Percentiles rank a stretch among this genome's conserved stretches.
These are phyloP conservation scores for Oligia latruncula DNA, from an alignment of 2,888 invertebrate genomes.

Conservation along the genomic window DNA sequence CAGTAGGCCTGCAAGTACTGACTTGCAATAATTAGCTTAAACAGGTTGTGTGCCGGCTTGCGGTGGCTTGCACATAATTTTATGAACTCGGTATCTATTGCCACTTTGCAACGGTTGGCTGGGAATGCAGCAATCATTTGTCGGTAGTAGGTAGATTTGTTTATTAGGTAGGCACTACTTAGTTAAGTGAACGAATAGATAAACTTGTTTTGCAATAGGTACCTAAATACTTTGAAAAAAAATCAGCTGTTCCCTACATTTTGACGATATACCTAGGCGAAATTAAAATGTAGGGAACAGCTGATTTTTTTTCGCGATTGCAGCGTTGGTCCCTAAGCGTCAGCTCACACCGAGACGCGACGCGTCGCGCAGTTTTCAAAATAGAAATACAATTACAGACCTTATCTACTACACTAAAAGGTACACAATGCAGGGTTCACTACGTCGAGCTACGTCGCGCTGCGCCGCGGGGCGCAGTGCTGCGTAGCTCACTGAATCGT, in stretches of 20 bases:
- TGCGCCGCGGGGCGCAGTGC: too few relatives aligned
- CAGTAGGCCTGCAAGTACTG: constrained; percentile 21
- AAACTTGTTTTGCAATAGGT: background rate
- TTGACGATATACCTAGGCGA: too few relatives aligned
- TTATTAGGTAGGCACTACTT: constrained; percentile 2
- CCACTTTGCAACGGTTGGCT: constrained; percentile 45
- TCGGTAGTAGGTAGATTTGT: constrained; percentile 14
- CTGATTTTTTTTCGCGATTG: too few relatives aligned
- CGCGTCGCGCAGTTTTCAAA: constrained; percentile 5
- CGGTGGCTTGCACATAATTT: constrained; percentile 46
- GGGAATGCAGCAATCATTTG: constrained; percentile 45
- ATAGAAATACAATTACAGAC: too few relatives aligned
- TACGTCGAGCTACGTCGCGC: too few relatives aligned
- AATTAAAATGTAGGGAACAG: too few relatives aligned
- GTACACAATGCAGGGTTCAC: too few relatives aligned
- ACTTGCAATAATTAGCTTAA: constrained; percentile 47
- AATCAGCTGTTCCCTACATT: too few relatives aligned
- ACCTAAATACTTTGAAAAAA: background rate
- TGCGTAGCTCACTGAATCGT: too few relatives aligned
- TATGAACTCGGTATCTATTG: constrained; percentile 39
- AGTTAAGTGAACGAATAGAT: background rate
- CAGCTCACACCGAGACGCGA: constrained; percentile 34
- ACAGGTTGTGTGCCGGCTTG: constrained; percentile 49
- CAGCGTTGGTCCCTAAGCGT: background rate
- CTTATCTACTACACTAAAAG: too few relatives aligned